Evolutionary conservation across 2,888 invertebrate genomes (phyloP).

Genomic region (Protonemura montana): DNA sequence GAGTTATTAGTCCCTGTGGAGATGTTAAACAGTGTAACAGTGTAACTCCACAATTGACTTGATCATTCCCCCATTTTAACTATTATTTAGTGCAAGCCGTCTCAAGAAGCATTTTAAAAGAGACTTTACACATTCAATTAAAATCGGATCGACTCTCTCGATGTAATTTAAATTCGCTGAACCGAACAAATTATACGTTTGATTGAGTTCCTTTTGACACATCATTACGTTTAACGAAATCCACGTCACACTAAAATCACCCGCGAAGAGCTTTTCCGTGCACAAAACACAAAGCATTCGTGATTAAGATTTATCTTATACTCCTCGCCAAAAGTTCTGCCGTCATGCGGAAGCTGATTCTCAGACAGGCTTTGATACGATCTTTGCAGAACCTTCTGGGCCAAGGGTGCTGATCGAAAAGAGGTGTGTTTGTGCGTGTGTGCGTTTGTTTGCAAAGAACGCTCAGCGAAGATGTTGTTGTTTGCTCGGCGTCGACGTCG

Average conservation of each 20-base stretch:
- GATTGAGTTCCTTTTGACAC: slow-evolving; percentile 12
- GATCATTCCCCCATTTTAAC: too few species aligned
- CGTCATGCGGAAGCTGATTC: slow-evolving; percentile 8
- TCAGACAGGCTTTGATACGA: background rate
- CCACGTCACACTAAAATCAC: slow-evolving; percentile 15
- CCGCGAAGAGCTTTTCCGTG: slow-evolving; percentile 8
- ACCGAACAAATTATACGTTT: background rate
- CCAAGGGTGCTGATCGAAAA: background rate
- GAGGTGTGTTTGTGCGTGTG: too few species aligned
- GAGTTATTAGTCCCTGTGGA: too few species aligned
- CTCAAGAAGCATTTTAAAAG: too few species aligned
- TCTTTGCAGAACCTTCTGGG: background rate
- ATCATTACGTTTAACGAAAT: slow-evolving; percentile 34
- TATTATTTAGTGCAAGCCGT: too few species aligned
- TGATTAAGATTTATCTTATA: slow-evolving; percentile 40
- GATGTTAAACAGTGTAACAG: too few species aligned
- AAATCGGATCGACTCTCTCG: too few species aligned
- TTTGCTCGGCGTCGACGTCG: background rate
- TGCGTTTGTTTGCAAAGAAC: background rate
- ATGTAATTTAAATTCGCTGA: background rate
- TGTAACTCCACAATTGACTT: too few species aligned
- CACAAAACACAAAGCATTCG: slow-evolving; percentile 23
- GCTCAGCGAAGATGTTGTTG: background rate
- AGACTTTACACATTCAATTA: too few species aligned
- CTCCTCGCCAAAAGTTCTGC: slow-evolving; percentile 14